Percentiles rank a stretch among this genome's conserved stretches.
phyloP scores from a whole-genome alignment of 1,140 invertebrate species.

The Lasaia peninsularis region DNA sequence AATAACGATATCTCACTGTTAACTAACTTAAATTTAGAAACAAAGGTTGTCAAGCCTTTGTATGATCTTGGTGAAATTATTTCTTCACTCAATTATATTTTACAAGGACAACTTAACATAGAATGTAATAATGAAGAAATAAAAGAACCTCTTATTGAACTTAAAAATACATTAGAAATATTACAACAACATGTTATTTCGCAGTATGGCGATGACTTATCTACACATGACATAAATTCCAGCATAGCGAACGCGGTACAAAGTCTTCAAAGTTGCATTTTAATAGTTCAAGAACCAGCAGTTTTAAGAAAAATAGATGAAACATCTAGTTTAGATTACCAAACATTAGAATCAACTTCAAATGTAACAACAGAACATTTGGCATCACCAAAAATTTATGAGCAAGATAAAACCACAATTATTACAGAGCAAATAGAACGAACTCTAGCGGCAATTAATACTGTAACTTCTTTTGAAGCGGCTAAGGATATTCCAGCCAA shows the following conservation, averaged over 20 bases:
- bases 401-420: slow-evolving; percentile 37
- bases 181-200: slow-evolving; percentile 71
- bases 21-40: slow-evolving; percentile 47
- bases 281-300: slow-evolving; percentile 72
- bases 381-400: slow-evolving; percentile 24
- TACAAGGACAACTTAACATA: slow-evolving; percentile 53
- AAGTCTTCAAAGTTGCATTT: slow-evolving; percentile 76
- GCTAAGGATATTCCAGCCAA: slow-evolving; percentile 30
- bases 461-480: slow-evolving; percentile 40
- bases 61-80: slow-evolving; percentile 59
- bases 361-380: slow-evolving; percentile 31
- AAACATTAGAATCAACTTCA: slow-evolving; percentile 43
- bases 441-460: slow-evolving; percentile 45
- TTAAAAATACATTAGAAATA: slow-evolving; percentile 70
- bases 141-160: slow-evolving; percentile 71
- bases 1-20: slow-evolving; percentile 53
- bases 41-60: slow-evolving; percentile 55
- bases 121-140: slow-evolving; percentile 61
- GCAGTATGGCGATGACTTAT: slow-evolving; percentile 50
- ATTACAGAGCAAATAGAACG: slow-evolving; percentile 51
- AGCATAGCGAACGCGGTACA: slow-evolving; percentile 74
- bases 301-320: slow-evolving; percentile 63
- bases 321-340: slow-evolving; percentile 76
- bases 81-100: slow-evolving; percentile 47
- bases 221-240: slow-evolving; percentile 35